Conservation (phyloP, 2,113 vertebrate species). For the Rhizomys pruinosus region DNA sequence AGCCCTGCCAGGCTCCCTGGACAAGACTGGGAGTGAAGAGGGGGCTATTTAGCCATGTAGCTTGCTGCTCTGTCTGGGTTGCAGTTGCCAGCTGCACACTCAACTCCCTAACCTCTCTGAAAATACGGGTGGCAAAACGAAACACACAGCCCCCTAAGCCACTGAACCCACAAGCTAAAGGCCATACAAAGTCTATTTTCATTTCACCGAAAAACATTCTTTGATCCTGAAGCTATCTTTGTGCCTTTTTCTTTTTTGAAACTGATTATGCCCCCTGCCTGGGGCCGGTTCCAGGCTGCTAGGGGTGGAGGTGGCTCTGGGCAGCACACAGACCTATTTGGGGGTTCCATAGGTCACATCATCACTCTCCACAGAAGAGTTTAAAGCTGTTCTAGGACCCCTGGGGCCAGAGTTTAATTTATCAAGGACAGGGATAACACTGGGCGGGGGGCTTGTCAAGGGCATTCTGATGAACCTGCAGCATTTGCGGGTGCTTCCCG, state of each 20-base stretch:
- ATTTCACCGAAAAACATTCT: not conserved
- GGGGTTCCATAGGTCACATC: not conserved
- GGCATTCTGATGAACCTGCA: fast-evolving
- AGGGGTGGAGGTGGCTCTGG: not conserved
- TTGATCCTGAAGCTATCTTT: not conserved
- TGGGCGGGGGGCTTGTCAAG: not conserved
- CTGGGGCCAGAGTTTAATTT: fast-evolving
- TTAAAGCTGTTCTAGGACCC: not conserved
- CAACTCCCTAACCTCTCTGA: not conserved
- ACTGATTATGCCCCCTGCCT: not conserved
- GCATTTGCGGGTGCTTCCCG: not conserved
- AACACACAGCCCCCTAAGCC: not conserved
- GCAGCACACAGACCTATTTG: not conserved
- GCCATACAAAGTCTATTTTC: not conserved
- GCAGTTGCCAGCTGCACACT: too few species aligned
- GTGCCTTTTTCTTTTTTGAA: not conserved
- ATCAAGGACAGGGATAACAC: not conserved
- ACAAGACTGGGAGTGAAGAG: too few species aligned
- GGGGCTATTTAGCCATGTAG: fast-evolving
- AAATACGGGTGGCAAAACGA: not conserved
- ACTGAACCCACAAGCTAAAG: not conserved
- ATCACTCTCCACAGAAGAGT: fast-evolving
- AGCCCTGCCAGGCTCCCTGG: not conserved
- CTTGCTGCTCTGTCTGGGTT: not conserved
- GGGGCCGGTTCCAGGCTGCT: not conserved